A percentile compares a stretch with the other conserved stretches of the same genome.
Conservation (phyloP, 1,140 invertebrate species). For the Drosophila malerkotliana region DNA sequence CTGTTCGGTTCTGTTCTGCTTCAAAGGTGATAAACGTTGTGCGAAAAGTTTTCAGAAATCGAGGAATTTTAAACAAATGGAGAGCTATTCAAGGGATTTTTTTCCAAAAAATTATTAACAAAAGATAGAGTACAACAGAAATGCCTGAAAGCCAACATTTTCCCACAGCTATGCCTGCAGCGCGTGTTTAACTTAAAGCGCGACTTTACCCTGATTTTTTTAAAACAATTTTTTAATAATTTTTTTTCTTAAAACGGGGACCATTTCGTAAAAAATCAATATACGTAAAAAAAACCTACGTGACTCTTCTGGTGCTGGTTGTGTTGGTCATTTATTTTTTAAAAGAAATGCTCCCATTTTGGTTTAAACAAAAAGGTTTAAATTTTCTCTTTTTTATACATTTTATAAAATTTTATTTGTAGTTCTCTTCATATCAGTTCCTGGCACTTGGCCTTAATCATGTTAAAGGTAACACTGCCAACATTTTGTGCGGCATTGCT, state of each 20-base stretch:
- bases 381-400: neutral
- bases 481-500: constrained; percentile 72
- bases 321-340: neutral
- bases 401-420: neutral
- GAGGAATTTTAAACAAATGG: neutral
- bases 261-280: neutral
- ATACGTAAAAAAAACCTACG: no score
- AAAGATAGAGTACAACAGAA: neutral
- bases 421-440: constrained; percentile 33
- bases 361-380: neutral
- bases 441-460: constrained; percentile 76
- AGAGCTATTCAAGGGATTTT: neutral
- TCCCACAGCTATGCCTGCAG: no score
- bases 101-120: neutral
- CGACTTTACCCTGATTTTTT: neutral
- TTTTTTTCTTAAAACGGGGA: neutral
- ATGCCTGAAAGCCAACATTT: neutral
- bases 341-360: neutral
- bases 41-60: constrained; percentile 41
- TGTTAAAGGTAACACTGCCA: constrained; percentile 72
- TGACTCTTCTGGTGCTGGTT: no score
- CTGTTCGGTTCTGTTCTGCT: constrained; percentile 4
- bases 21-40: constrained; percentile 67
- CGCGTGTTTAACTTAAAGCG: no score
- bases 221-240: no score